phyloP scores from a whole-genome alignment of 1,140 invertebrate species.

The Neodiprion lecontei region DNA sequence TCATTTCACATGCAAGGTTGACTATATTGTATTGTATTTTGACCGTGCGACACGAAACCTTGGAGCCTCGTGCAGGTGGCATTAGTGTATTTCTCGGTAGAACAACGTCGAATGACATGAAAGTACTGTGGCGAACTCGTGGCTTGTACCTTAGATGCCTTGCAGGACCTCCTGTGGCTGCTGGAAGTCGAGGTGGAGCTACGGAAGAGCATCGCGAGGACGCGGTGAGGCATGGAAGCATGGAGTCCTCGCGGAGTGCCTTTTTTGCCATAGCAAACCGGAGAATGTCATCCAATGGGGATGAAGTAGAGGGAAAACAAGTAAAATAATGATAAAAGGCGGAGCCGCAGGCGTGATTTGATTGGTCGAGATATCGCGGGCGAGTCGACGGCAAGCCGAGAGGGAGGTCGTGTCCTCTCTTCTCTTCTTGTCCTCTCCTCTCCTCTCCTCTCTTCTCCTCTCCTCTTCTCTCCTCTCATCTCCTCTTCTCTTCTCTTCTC shows the following conservation, averaged over 20 bases:
- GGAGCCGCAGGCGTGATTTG: slow-evolving; percentile 59
- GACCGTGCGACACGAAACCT: too few species aligned
- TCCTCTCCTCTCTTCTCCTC: slow-evolving; percentile 28
- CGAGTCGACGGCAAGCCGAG: slow-evolving; percentile 40
- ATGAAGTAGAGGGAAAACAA: slow-evolving; percentile 62
- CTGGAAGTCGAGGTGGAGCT: slow-evolving; percentile 14
- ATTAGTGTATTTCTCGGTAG: not conserved
- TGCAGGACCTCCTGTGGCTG: slow-evolving; percentile 22
- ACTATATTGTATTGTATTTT: too few species aligned
- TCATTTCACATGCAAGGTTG: too few species aligned
- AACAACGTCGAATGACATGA: not conserved
- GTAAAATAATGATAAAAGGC: slow-evolving; percentile 66
- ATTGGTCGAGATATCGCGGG: slow-evolving; percentile 63
- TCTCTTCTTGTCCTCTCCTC: slow-evolving; percentile 10
- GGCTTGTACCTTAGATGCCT: not conserved
- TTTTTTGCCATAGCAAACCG: slow-evolving; percentile 9
- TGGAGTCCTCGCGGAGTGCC: slow-evolving; percentile 11
- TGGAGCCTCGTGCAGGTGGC: not conserved
- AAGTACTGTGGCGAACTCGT: too few species aligned
- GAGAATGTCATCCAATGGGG: slow-evolving; percentile 62
- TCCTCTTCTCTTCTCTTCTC: slow-evolving; percentile 26
- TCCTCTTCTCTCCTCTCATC: not conserved
- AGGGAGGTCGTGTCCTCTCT: slow-evolving; percentile 51
- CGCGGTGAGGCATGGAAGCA: not conserved
- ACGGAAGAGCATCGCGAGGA: not conserved